Evolutionary conservation across 1,140 invertebrate genomes (phyloP), one percentile per base, ranked within the genome.

Genomic region (Euura saliciscinereae): DNA sequence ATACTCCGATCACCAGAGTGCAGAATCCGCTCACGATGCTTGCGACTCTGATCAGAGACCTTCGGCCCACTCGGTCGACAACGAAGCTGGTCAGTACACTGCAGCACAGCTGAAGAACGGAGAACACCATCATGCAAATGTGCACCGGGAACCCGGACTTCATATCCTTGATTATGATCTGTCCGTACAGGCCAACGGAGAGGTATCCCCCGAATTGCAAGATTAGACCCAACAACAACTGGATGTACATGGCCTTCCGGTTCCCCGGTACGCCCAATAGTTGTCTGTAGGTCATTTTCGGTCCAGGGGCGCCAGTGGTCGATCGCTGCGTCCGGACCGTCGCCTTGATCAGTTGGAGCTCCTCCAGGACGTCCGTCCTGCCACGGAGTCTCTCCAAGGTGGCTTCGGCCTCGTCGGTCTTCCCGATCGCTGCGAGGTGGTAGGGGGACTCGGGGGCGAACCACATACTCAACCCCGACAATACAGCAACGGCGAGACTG

Each of bases 151-250:
- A 73, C 0, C 89, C 77, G 4, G 75, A 80, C 11, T 84, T 88
- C 65, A 90, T 90, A 10, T 89, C 87, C 71, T 87, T 82, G 78
- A 95, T 93, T 78, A 95, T 94, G 64, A 90, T 88, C 66, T 93
- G 91, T 0, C 92, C 89, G 78, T 94, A 94, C 6, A 91, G 90
- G 77, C 93, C 91, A 42, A 95, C 88, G 2, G 91, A 90, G 66
- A 92, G 91, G 64, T 92, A 93, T 2, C 93, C 92, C 66, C 90
- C 92, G 66, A 94, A 89, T 77, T 94, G 91, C 75, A 95, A 93
- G 8, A 92, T 91, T 7, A 91, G 84, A 77, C 93, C 90, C 72
- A 94, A 86, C 7, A 90, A 87, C 59, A 91, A 76, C 13, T 91
- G 86, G 51, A 94, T 91, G 13, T 90, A 81, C 2, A 95, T 84